These are phyloP conservation scores for Procavia capensis DNA, from an alignment of 2,113 vertebrate genomes.

Conservation along the genomic window DNA sequence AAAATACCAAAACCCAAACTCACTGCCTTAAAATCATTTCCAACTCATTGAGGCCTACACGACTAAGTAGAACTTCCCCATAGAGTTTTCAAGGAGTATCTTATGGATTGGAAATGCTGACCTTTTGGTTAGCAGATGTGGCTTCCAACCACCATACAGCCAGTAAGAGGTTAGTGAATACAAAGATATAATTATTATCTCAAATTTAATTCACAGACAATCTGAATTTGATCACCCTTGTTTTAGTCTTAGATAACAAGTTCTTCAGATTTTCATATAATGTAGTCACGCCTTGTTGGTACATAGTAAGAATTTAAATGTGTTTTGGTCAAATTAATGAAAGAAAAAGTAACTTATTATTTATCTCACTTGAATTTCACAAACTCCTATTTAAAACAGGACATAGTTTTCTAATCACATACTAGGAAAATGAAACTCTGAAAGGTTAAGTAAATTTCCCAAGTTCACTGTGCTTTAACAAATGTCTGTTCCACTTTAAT, in stretches of 20 bases:
- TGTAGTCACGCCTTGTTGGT: background rate
- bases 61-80: no score
- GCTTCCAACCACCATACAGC: no score
- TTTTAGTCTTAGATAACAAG: background rate
- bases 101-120: no score
- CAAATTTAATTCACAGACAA: background rate
- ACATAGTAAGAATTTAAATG: background rate
- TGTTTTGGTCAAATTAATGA: background rate
- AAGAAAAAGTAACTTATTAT: background rate
- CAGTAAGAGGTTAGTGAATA: background rate
- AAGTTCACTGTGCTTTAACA: background rate
- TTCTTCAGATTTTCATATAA: background rate
- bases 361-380: constrained; percentile 27
- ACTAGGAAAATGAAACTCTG: constrained; percentile 20
- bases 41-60: no score
- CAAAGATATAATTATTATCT: background rate
- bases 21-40: no score
- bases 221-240: constrained; percentile 6
- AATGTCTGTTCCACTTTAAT: background rate
- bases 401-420: constrained; percentile 32
- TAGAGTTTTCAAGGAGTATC: no score
- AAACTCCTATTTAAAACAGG: background rate
- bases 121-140: no score
- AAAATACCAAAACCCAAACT: no score
- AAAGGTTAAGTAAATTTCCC: constrained; percentile 31